Conservation (phyloP, 2,888 invertebrate species). For the Monochamus alternatus region DNA sequence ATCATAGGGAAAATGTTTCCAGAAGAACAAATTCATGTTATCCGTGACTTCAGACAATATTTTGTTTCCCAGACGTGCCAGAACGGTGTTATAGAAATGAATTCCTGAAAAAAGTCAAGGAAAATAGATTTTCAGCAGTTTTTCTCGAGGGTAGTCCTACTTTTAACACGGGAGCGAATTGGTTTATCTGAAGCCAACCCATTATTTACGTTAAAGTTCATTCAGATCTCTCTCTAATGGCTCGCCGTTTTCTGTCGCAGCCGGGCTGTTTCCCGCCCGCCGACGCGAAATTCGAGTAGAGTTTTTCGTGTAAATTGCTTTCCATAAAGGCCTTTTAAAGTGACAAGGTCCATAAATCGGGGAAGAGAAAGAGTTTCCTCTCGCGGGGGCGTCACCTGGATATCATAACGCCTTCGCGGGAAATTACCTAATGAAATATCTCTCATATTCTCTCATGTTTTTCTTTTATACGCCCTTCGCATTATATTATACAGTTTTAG, state of each 20-base stretch:
- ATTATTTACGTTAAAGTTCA: constrained; percentile 24
- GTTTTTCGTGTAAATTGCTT: constrained; percentile 21
- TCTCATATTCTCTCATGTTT: too few species aligned
- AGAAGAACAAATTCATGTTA: too few species aligned
- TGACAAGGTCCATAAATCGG: constrained; percentile 25
- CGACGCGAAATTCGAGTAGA: constrained; percentile 3
- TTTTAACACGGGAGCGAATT: constrained; percentile 1
- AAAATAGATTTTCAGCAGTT: too few species aligned
- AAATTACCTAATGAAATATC: too few species aligned
- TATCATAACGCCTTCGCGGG: constrained; percentile 6
- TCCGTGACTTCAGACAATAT: too few species aligned
- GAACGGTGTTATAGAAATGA: neutral
- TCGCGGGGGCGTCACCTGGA: neutral
- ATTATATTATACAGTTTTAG: too few species aligned
- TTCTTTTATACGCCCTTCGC: too few species aligned
- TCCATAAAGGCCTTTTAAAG: constrained; percentile 22
- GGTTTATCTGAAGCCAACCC: constrained; percentile 19
- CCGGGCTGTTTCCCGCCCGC: neutral
- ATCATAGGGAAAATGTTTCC: too few species aligned
- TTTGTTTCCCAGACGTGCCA: too few species aligned
- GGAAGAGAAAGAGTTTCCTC: constrained; percentile 6
- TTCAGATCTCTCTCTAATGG: constrained; percentile 15
- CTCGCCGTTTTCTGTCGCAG: constrained; percentile 8
- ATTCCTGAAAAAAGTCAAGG: neutral
- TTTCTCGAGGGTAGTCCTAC: too few species aligned